Evolutionary conservation across 2,113 vertebrate genomes (phyloP), one percentile per base, ranked within the genome.

Genomic region (Heterotis niloticus): DNA sequence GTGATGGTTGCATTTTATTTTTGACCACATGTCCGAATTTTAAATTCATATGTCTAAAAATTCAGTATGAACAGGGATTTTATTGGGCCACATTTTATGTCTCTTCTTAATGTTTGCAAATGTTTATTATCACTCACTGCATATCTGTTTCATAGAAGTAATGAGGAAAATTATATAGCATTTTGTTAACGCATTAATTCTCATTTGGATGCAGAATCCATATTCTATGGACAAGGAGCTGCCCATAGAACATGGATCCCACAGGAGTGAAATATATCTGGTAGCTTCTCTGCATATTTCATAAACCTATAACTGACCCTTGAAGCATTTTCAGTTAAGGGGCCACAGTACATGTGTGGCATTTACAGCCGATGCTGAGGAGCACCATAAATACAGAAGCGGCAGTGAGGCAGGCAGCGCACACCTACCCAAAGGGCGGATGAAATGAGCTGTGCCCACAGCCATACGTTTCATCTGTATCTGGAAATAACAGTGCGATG

Each of bases 401-500:
- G 20, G 23, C 56, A 62, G 34, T 26, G 51, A 7, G 28, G 56
- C 54, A 52, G 26, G 85, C 11, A 23, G 85, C 84, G 86, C 84
- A 87, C 87, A 88, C 88, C 86, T 74, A 83, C 81, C 79, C 87
- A 52, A 69, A 57, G 26, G 65, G 0, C 24, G 78, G 75, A 86
- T 86, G 87, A 90, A 91, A 90, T 91, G 89, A 89, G 87, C 83
- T 89, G 86, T 89, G 87, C 87, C 84, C 51, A 82, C 65, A 80
- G 81, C 85, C 76, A 87, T 83, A 81, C 84, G 67, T 89, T 89
- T 90, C 82, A 88, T 88, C 84, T 84, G 86, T 81, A 84, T 87
- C 84, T 82, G 84, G 87, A 86, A 89, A 89, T 87, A 89, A 89
- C 82, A 87, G 87, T 85, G 83, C 68, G 82, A 86, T 81, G 34